A percentile compares a stretch with the other conserved stretches of the same genome.
Conservation (phyloP, 2,113 vertebrate genomes). For the Quiscalus mexicanus region DNA sequence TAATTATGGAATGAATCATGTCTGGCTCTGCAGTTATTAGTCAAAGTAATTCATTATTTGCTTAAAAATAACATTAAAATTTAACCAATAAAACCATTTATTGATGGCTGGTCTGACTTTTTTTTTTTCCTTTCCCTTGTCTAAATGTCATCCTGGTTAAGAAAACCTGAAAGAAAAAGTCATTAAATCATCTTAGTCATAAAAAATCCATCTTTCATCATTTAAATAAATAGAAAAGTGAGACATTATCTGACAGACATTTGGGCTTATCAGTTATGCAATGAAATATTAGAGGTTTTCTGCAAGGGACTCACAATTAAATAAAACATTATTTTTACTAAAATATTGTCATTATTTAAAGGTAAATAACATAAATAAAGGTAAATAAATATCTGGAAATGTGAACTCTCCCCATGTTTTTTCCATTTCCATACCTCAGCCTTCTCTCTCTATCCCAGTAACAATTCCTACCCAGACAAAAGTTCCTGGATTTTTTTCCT, state of each 20-base stretch:
- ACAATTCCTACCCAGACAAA: not conserved
- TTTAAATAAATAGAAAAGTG: constrained; percentile 5
- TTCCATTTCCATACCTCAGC: not conserved
- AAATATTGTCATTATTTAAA: not conserved
- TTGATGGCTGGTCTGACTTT: not conserved
- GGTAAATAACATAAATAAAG: not conserved
- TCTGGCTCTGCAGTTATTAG: constrained; percentile 43
- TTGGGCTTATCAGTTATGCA: not conserved
- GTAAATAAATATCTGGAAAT: not conserved
- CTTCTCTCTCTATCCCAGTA: not conserved
- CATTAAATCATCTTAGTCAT: constrained; percentile 9
- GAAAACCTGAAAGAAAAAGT: not conserved
- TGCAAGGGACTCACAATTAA: not conserved
- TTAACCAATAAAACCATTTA: constrained; percentile 27
- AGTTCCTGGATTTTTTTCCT: not conserved
- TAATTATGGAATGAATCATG: constrained; percentile 44
- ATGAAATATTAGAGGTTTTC: not conserved
- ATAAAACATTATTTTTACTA: not conserved
- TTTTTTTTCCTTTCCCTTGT: not conserved
- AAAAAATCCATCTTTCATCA: constrained; percentile 7
- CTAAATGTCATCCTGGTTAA: constrained; percentile 30
- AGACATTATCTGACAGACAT: not conserved
- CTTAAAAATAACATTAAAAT: constrained; percentile 46
- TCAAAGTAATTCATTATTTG: constrained; percentile 45
- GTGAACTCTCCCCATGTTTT: not conserved